A percentile compares a stretch with the other conserved stretches of the same genome.
Evolutionary conservation across 1,140 invertebrate genomes (phyloP).

Genomic region (Pygmarrhopalites habei): DNA sequence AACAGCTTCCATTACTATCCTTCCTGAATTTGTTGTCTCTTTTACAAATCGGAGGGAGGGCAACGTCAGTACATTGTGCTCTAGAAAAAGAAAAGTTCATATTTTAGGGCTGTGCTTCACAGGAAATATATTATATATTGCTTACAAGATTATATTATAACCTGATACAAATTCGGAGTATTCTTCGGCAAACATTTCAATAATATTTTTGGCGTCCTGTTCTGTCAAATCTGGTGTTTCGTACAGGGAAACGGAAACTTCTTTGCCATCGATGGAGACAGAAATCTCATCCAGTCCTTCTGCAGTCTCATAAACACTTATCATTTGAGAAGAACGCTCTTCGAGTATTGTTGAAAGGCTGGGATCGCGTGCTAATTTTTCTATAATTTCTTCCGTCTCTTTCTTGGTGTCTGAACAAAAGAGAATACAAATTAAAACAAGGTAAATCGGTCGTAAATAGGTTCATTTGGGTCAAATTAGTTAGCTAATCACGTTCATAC

Average conservation of each 20-base stretch:
- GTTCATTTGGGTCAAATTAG: no score
- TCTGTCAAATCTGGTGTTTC: slow-evolving; percentile 81
- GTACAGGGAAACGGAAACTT: slow-evolving; percentile 80
- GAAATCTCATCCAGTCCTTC: slow-evolving; percentile 73
- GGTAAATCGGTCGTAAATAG: no score
- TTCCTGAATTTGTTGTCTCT: slow-evolving; percentile 77
- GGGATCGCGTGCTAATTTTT: slow-evolving; percentile 51
- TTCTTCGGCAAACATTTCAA: slow-evolving; percentile 89
- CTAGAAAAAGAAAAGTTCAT: no score
- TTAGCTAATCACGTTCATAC: no score
- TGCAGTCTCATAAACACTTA: slow-evolving; percentile 64
- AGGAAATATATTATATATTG: no score
- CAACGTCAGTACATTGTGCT: slow-evolving; percentile 78
- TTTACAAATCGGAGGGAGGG: slow-evolving; percentile 79
- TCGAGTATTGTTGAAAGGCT: slow-evolving; percentile 77
- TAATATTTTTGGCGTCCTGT: slow-evolving; percentile 80
- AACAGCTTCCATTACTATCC: slow-evolving; percentile 79
- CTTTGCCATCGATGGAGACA: slow-evolving; percentile 79
- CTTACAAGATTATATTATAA: no score
- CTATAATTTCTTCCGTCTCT: slow-evolving; percentile 15
- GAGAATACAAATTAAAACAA: background rate
- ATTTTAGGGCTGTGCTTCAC: no score
- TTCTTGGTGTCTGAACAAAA: background rate
- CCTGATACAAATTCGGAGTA: slow-evolving; percentile 76
- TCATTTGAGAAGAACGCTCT: slow-evolving; percentile 71